A percentile compares a stretch with the other conserved stretches of the same genome.
Evolutionary conservation across 1,140 invertebrate species (phyloP).

Genomic region (Drosophila sproati): DNA sequence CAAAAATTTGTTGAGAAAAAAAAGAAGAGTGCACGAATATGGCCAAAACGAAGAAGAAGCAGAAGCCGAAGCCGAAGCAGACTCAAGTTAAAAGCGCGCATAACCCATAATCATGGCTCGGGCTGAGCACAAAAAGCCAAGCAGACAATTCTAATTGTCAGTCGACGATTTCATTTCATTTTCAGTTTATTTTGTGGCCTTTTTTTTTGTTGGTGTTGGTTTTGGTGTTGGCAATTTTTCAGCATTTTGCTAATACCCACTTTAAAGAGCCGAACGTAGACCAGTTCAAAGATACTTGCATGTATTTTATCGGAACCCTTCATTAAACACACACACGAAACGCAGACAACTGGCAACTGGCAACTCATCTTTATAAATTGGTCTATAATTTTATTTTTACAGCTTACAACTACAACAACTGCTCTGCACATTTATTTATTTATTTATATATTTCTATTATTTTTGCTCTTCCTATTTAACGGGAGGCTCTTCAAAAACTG

Average conservation of each 20-base stretch:
- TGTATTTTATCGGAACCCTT: constrained; percentile 62
- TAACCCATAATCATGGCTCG: constrained; percentile 69
- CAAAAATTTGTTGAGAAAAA: constrained; percentile 20
- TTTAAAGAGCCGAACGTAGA: constrained; percentile 31
- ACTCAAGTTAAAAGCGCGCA: constrained; percentile 31
- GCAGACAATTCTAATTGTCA: constrained; percentile 82
- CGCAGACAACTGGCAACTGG: constrained; percentile 18
- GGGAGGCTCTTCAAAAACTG: constrained; percentile 15
- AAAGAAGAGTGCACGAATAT: constrained; percentile 48
- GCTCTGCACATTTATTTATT: constrained; percentile 10
- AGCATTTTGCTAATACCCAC: constrained; percentile 79
- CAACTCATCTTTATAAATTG: constrained; percentile 84
- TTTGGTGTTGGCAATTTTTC: constrained; percentile 70
- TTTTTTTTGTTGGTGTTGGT: constrained; percentile 32
- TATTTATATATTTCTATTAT: constrained; percentile 30
- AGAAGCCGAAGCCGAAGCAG: not conserved
- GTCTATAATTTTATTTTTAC: constrained; percentile 84
- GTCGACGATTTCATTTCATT: constrained; percentile 53
- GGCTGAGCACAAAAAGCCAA: constrained; percentile 69
- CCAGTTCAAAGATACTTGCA: constrained; percentile 32
- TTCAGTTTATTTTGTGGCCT: constrained; percentile 17
- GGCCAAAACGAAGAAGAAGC: constrained; percentile 9
- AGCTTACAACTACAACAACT: constrained; percentile 49
- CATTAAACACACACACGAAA: constrained; percentile 65
- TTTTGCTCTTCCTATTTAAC: constrained; percentile 13